phyloP scores from a whole-genome alignment of 64 coral and sea anemone genomes.

The Pocillopora damicornis region DNA sequence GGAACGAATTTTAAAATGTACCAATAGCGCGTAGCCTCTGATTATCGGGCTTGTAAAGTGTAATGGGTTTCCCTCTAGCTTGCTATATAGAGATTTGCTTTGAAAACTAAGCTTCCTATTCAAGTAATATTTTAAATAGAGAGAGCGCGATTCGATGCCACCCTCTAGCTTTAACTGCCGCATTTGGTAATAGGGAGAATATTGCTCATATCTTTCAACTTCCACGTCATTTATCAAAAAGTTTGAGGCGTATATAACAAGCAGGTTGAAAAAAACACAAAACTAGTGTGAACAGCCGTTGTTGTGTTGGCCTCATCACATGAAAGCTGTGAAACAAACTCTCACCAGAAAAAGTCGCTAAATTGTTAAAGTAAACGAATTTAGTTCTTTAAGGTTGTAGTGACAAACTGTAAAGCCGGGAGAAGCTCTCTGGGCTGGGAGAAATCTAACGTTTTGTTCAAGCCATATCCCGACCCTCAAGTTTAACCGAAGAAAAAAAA shows the following conservation, averaged over 20 bases:
- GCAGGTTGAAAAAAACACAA: no score
- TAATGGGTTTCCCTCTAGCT: not conserved
- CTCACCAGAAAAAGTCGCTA: not conserved
- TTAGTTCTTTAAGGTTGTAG: not conserved
- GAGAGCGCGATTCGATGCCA: not conserved
- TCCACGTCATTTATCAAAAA: no score
- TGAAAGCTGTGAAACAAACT: slow-evolving; percentile 3
- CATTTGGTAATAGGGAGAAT: no score
- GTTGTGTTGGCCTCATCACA: not conserved
- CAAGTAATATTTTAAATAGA: not conserved
- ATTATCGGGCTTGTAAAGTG: not conserved
- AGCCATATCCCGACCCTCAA: no score
- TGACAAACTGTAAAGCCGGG: not conserved
- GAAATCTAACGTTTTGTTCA: no score
- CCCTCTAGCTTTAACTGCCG: not conserved
- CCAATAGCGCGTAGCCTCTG: not conserved
- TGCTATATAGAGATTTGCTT: not conserved
- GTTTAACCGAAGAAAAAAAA: no score
- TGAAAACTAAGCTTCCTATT: not conserved
- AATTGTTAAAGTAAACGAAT: slow-evolving; percentile 3
- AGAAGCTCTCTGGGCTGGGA: not conserved
- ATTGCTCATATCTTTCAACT: no score
- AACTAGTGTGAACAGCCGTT: not conserved
- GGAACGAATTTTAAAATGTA: not conserved
- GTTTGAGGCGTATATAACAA: no score